phyloP scores from a whole-genome alignment of 1,140 invertebrate species.

The Parasteatoda tepidariorum region DNA sequence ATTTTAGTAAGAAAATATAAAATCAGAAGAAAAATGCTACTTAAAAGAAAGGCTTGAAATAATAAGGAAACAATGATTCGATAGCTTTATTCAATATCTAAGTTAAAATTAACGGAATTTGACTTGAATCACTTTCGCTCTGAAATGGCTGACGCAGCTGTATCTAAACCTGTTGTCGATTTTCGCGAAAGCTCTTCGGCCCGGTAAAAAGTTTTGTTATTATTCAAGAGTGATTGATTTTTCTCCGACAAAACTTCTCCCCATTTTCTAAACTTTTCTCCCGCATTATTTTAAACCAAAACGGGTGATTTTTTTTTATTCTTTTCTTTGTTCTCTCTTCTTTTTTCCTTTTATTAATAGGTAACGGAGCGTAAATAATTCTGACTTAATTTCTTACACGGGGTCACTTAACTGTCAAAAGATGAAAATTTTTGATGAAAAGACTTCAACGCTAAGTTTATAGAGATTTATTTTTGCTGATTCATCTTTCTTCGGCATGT shows the following conservation, averaged over 20 bases:
- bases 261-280: neutral
- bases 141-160: neutral
- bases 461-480: neutral
- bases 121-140: conserved; percentile 5
- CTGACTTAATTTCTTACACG: conserved; percentile 44
- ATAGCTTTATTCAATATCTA: too few relatives aligned
- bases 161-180: conserved; percentile 52
- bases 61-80: too few relatives aligned
- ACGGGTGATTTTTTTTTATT: neutral
- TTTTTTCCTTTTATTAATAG: conserved; percentile 44
- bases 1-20: too few relatives aligned
- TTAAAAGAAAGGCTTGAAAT: too few relatives aligned
- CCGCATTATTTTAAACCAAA: neutral
- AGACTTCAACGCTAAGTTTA: neutral
- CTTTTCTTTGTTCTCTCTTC: neutral
- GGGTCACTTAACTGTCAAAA: conserved; percentile 26
- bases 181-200: conserved; percentile 5
- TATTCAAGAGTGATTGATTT: conserved; percentile 57
- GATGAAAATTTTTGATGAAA: neutral
- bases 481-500: neutral
- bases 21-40: too few relatives aligned
- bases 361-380: conserved; percentile 43
- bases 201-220: conserved; percentile 54
- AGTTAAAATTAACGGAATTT: too few relatives aligned
- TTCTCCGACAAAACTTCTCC: conserved; percentile 38